phyloP scores from a whole-genome alignment of 64 coral and sea anemone genomes.

The Pocillopora verrucosa region DNA sequence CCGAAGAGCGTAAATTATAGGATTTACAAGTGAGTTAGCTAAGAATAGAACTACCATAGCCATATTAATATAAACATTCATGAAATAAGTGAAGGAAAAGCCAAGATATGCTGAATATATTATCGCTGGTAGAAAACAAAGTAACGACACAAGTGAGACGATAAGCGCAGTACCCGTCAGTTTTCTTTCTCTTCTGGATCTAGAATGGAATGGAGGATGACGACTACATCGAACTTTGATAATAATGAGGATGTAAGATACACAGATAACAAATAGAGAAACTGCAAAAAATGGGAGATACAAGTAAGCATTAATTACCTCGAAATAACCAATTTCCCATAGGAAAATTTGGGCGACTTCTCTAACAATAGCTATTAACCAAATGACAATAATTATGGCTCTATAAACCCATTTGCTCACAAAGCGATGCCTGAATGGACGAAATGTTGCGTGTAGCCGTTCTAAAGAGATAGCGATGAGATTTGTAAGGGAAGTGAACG shows the following conservation, averaged over 20 bases:
- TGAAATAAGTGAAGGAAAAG: not conserved
- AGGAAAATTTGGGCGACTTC: not conserved
- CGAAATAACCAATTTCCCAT: too few relatives aligned
- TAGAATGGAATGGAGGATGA: not conserved
- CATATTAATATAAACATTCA: not conserved
- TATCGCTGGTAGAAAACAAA: not conserved
- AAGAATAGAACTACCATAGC: not conserved
- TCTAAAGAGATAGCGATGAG: conserved; percentile 4
- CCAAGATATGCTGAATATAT: not conserved
- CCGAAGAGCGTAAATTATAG: not conserved
- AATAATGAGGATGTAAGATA: not conserved
- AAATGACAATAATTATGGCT: not conserved
- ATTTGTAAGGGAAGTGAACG: not conserved
- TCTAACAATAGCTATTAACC: not conserved
- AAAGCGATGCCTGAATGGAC: not conserved
- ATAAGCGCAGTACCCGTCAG: not conserved
- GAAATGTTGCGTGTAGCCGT: not conserved
- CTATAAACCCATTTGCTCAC: not conserved
- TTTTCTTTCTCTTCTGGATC: not conserved
- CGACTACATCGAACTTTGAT: not conserved
- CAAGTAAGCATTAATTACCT: not conserved
- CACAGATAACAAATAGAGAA: not conserved
- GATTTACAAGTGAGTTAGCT: conserved; percentile 17
- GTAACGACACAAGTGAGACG: not conserved
- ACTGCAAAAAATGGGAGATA: not conserved